Percentiles rank a stretch among this genome's conserved stretches.
Evolutionary conservation across 2,888 invertebrate species (phyloP).

Genomic region (Blomia tropicalis): DNA sequence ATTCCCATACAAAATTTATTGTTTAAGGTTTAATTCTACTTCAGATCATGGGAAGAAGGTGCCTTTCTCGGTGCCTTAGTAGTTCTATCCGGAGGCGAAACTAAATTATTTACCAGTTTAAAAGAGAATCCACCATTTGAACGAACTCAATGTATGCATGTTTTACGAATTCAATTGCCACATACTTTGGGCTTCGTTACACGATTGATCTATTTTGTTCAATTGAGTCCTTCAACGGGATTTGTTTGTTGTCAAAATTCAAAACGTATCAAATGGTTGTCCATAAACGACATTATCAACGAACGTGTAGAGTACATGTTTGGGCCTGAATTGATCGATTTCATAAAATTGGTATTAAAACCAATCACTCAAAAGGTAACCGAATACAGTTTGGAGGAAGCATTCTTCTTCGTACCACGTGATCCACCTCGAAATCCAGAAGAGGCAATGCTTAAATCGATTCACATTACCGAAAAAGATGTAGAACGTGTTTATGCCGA

Average conservation of each 20-base stretch:
- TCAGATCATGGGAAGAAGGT: conserved; percentile 14
- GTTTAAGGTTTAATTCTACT: too few species aligned
- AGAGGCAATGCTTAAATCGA: background rate
- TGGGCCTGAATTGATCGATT: conserved; percentile 21
- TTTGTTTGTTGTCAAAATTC: conserved; percentile 19
- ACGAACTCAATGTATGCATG: conserved; percentile 10
- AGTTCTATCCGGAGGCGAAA: background rate
- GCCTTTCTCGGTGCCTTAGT: conserved; percentile 6
- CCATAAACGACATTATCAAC: background rate
- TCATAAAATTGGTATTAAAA: background rate
- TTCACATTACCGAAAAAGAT: conserved; percentile 10
- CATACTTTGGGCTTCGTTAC: conserved; percentile 18
- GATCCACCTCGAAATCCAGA: conserved; percentile 16
- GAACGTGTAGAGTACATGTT: conserved; percentile 9
- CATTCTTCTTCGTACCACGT: conserved; percentile 1
- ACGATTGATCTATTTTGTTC: conserved; percentile 18
- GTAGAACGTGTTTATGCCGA: conserved; percentile 20
- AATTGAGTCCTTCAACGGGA: conserved; percentile 5
- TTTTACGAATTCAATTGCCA: conserved; percentile 25
- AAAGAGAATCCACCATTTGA: background rate
- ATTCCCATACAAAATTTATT: too few species aligned
- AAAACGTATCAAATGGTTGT: conserved; percentile 16
- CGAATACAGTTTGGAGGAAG: conserved; percentile 17
- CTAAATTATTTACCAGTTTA: background rate
- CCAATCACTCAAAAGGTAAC: background rate